These are phyloP conservation scores for Luidia sarsii DNA, from an alignment of 53 echinoderm and acorn worm genomes.

Conservation along the genomic window DNA sequence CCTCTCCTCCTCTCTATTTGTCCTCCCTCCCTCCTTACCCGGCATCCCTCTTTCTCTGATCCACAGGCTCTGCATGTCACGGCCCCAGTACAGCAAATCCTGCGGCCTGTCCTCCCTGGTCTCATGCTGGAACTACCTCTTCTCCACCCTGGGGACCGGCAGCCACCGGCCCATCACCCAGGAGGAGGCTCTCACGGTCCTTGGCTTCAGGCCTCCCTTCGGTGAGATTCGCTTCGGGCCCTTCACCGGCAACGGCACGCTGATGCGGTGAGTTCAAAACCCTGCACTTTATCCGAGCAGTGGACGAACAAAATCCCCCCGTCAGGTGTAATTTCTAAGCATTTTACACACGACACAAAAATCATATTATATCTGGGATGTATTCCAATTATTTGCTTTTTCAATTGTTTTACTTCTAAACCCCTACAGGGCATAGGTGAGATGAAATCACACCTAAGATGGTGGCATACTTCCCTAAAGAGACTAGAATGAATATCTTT, in stretches of 20 bases:
- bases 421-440: no score
- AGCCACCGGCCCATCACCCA: slow-evolving; percentile 78
- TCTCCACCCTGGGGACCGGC: slow-evolving; percentile 75
- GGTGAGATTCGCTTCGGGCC: slow-evolving; percentile 87
- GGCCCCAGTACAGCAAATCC: slow-evolving; percentile 93
- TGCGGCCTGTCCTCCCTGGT: slow-evolving; percentile 87
- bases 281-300: background rate
- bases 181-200: slow-evolving; percentile 83
- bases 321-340: no score
- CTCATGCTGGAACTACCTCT: slow-evolving; percentile 88
- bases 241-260: slow-evolving; percentile 84
- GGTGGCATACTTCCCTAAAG: no score
- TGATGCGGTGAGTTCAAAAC: slow-evolving; percentile 74
- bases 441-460: no score
- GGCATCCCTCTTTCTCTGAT: background rate
- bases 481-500: no score
- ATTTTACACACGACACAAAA: no score
- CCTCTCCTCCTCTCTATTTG: no score
- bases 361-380: no score
- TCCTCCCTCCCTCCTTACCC: no score
- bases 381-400: no score
- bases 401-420: no score
- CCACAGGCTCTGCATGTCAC: slow-evolving; percentile 79
- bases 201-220: slow-evolving; percentile 88
- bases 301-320: background rate